phyloP scores from a whole-genome alignment of 2,113 vertebrate genomes.

The Dicentrarchus labrax region DNA sequence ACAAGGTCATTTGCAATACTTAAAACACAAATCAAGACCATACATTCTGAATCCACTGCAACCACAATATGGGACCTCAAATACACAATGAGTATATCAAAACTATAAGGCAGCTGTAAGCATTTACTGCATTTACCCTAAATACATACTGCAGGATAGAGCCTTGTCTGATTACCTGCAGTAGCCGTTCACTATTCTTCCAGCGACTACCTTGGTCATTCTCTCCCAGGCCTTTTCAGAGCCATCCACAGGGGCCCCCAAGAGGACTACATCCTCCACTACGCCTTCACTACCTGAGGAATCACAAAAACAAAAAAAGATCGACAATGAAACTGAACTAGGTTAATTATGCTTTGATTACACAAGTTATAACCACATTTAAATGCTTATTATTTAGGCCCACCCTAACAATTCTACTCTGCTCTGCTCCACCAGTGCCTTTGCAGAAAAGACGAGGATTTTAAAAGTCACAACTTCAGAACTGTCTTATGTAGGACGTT shows the following conservation, averaged over 20 bases:
- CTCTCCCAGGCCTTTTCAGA: constrained; percentile 91
- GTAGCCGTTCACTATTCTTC: constrained; percentile 94
- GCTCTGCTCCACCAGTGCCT: neutral
- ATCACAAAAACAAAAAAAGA: constrained; percentile 24
- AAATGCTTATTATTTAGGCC: neutral
- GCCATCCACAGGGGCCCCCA: constrained; percentile 96
- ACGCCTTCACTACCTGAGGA: constrained; percentile 90
- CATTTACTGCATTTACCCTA: neutral
- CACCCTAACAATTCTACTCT: neutral
- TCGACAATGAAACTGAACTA: neutral
- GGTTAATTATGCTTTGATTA: neutral
- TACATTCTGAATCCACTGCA: neutral
- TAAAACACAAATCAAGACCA: neutral
- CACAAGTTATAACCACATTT: neutral
- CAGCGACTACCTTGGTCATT: constrained; percentile 90
- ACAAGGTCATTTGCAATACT: constrained; percentile 3
- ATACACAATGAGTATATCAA: neutral
- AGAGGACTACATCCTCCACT: constrained; percentile 92
- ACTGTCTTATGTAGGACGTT: neutral
- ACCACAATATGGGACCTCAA: neutral
- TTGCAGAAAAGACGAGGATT: neutral
- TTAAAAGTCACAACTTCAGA: neutral
- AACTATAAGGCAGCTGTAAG: neutral
- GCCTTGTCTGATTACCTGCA: constrained; percentile 87
- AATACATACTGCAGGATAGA: neutral